Evolutionary conservation across 1,140 invertebrate genomes (phyloP).

Genomic region (Caerostris darwini): DNA sequence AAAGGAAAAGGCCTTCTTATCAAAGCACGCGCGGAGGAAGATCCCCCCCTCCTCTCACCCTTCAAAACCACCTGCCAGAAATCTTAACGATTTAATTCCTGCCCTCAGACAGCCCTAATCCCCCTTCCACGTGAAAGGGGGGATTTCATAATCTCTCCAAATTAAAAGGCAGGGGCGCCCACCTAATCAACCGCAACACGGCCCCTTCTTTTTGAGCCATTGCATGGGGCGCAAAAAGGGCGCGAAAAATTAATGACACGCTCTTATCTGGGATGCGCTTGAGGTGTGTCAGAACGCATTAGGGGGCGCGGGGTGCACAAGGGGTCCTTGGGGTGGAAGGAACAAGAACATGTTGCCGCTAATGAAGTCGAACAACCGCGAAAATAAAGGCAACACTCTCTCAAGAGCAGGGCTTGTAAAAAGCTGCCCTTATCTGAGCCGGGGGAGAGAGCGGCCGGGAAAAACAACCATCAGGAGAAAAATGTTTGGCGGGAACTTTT

Average conservation of each 20-base stretch:
- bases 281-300: conserved; percentile 33
- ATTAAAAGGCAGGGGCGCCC: background rate
- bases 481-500: too few species aligned
- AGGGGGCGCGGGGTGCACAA: background rate
- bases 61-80: background rate
- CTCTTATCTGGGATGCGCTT: conserved; percentile 19
- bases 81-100: conserved; percentile 27
- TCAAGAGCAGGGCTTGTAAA: background rate
- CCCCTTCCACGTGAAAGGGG: background rate
- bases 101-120: background rate
- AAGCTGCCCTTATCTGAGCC: too few species aligned
- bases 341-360: conserved; percentile 6
- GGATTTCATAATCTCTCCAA: background rate
- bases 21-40: too few species aligned
- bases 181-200: conserved; percentile 7
- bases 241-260: conserved; percentile 30
- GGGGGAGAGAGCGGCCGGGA: too few species aligned
- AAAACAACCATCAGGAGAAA: too few species aligned
- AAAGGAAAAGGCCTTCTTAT: too few species aligned
- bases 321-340: too few species aligned
- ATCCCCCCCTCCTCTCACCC: too few species aligned
- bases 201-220: background rate
- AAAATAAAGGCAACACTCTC: conserved; percentile 5
- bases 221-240: background rate
- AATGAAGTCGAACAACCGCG: conserved; percentile 3